Base-by-base conservation (phyloP, 2,888 invertebrate species). In the Melieria picta region DNA sequence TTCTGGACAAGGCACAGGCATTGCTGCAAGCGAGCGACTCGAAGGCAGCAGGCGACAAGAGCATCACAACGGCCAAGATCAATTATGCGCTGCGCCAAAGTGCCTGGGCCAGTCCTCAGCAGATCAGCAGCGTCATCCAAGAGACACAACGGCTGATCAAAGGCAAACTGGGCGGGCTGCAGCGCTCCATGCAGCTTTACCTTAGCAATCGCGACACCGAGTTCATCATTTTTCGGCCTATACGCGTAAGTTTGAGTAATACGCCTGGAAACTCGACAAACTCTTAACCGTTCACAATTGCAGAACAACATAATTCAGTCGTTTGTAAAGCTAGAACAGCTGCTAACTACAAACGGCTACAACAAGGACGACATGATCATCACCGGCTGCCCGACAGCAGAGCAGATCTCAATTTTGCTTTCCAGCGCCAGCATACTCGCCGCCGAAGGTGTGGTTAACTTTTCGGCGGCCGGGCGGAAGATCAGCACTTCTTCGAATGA, bases 121-220 rank as follows among this genome's bases (percentile, higher is more conserved):
- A 91, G 72, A 87, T 96, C 11, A 92, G 93, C 2, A 89, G 90
- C 30, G 89, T 92, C 11, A 91, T 97, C 30, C 90, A 91, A 74
- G 94, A 94, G 79, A 91, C 94, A 0, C 92, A 95, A 83, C 91
- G 93, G 72, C 89, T 91, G 61, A 92, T 98, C 71, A 95, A 95
- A 85, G 89, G 91, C 0, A 92, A 93, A 78, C 89, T 98, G 50
- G 93, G 96, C 0, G 89, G 90, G 6, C 87, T 98, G 13, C 96
- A 97, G 83, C 90, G 94, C 5, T 94, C 95, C 11, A 97, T 99
- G 96, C 93, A 96, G 77, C 90, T 99, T 1, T 99, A 99, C 86
- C 89, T 99, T 68, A 96, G 98, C 11, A 99, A 98, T 86, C 91
- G 93, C 77, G 99, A 99, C 85, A 99, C 99, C 0, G 99, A 99